A percentile compares a stretch with the other conserved stretches of the same genome.
Evolutionary conservation across 1,140 invertebrate species (phyloP).

Genomic region (Monochamus saltuarius): DNA sequence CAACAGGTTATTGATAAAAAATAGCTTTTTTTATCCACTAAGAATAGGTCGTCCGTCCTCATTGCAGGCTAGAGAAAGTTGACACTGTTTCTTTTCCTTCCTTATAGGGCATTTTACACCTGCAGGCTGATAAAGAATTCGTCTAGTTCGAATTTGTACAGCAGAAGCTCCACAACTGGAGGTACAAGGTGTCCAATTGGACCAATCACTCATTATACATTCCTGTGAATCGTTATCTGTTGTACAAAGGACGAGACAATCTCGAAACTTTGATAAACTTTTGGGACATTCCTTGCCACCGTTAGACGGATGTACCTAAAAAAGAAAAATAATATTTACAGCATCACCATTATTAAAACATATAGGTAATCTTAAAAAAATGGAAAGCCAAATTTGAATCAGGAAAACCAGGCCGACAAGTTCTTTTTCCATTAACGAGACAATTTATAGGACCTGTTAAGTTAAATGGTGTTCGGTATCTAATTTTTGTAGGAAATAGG

Average conservation of each 20-base stretch:
- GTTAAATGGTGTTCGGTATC: too few relatives aligned
- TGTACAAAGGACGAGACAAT: neutral
- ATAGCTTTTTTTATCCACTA: too few relatives aligned
- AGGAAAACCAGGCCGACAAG: too few relatives aligned
- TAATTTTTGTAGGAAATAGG: too few relatives aligned
- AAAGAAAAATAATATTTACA: too few relatives aligned
- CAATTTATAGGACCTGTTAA: too few relatives aligned
- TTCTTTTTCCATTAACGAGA: too few relatives aligned
- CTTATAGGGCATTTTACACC: constrained; percentile 21
- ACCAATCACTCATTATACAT: constrained; percentile 31
- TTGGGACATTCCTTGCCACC: constrained; percentile 15
- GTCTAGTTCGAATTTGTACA: constrained; percentile 26
- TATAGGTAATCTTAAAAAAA: too few relatives aligned
- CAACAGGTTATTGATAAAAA: too few relatives aligned
- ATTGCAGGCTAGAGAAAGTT: constrained; percentile 28
- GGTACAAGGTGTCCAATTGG: constrained; percentile 30
- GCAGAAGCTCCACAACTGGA: constrained; percentile 27
- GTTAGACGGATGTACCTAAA: neutral
- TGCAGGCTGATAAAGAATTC: constrained; percentile 16
- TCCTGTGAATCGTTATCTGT: constrained; percentile 8
- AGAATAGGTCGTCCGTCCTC: constrained; percentile 20
- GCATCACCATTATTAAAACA: too few relatives aligned
- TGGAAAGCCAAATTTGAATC: too few relatives aligned
- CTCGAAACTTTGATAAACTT: neutral
- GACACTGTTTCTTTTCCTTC: constrained; percentile 22